Conservation (phyloP, 2,888 invertebrate species). For the Perdita meconis region DNA sequence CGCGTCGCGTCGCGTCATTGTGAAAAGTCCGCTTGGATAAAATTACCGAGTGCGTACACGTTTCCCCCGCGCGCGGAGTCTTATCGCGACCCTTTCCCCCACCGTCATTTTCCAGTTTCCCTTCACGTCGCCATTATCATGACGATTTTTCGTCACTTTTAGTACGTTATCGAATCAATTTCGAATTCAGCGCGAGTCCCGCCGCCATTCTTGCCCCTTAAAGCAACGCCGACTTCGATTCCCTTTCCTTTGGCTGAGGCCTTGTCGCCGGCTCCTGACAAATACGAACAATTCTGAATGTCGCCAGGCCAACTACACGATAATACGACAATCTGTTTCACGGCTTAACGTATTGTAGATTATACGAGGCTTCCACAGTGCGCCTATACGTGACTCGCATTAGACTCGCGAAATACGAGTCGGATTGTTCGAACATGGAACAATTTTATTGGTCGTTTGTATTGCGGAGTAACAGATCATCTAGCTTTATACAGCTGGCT, state of each 20-base stretch:
- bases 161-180: slow-evolving; percentile 55
- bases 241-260: slow-evolving; percentile 40
- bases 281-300: slow-evolving; percentile 75
- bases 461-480: slow-evolving; percentile 14
- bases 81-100: not conserved
- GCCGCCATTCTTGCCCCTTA: slow-evolving; percentile 67
- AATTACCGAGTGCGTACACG: slow-evolving; percentile 54
- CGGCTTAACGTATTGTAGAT: slow-evolving; percentile 65
- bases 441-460: not conserved
- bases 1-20: no score
- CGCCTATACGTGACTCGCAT: slow-evolving; percentile 41
- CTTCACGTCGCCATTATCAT: slow-evolving; percentile 21
- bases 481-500: slow-evolving; percentile 2
- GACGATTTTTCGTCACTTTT: slow-evolving; percentile 62
- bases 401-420: slow-evolving; percentile 15
- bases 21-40: slow-evolving; percentile 50
- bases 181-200: slow-evolving; percentile 69
- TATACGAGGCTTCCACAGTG: slow-evolving; percentile 25
- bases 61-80: not conserved
- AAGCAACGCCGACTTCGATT: slow-evolving; percentile 67
- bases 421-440: slow-evolving; percentile 45
- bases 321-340: slow-evolving; percentile 72
- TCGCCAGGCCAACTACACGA: slow-evolving; percentile 69
- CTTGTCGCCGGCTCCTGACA: slow-evolving; percentile 71
- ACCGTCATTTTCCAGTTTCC: not conserved